These are phyloP conservation scores for Chirona hameri DNA, from an alignment of 2,888 invertebrate species.

Conservation along the genomic window DNA sequence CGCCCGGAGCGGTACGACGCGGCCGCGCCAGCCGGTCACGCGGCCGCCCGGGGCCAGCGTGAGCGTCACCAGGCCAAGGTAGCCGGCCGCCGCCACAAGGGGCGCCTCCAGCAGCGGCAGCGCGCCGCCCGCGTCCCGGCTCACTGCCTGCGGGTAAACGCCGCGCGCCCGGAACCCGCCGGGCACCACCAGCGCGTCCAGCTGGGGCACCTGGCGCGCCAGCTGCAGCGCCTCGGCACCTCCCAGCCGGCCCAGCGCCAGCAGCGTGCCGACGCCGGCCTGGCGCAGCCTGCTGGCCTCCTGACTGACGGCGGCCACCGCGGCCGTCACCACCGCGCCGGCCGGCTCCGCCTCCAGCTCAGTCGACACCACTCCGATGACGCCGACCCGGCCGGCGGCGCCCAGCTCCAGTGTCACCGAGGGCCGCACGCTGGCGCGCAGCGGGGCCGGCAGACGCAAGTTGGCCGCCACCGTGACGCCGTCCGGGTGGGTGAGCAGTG, in stretches of 20 bases:
- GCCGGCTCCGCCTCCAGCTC: not conserved
- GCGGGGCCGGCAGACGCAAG: not conserved
- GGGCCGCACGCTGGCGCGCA: not conserved
- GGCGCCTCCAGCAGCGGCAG: slow-evolving; percentile 8
- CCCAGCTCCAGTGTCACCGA: not conserved
- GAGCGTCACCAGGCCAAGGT: not conserved
- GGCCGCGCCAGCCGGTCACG: not conserved
- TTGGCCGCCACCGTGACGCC: slow-evolving; percentile 4
- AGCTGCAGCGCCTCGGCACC: not conserved
- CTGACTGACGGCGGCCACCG: not conserved
- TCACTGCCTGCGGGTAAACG: not conserved
- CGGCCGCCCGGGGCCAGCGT: not conserved
- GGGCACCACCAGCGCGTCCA: slow-evolving; percentile 5
- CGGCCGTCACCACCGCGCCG: not conserved
- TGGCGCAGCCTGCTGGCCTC: not conserved
- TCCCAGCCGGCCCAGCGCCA: not conserved
- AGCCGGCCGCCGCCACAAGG: not conserved
- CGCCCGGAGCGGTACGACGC: not conserved
- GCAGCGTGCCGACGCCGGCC: not conserved
- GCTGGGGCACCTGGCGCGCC: not conserved
- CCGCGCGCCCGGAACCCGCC: not conserved
- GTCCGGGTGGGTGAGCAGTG: not conserved
- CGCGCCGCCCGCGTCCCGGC: not conserved
- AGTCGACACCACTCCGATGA: not conserved
- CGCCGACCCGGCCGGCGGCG: not conserved